Base-by-base conservation (phyloP, 35 echinoderm and acorn worm species). In the Apostichopus japonicus region DNA sequence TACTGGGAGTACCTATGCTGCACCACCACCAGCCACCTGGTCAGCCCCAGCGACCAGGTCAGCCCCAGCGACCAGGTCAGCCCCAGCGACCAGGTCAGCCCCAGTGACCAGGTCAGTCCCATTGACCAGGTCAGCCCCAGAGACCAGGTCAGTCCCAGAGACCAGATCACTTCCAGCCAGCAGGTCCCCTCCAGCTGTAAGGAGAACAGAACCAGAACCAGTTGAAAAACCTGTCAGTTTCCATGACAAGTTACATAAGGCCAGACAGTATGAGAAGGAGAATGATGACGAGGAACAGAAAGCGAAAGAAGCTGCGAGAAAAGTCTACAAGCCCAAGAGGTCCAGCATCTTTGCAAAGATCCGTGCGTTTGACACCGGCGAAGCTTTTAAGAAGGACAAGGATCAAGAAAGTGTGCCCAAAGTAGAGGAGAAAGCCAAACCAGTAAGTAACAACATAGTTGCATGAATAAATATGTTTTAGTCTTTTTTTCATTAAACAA, bases 341-440 rank as follows among this genome's bases (percentile, higher is more conserved):
- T 77, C 88, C 10, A 90, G 70, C 44, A 90, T 90, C 25, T 90
- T 90, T 56, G 88, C 17, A 11, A 90, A 90, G 70, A 90, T 90
- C 53, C 23, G 73, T 21, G 67, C 88, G 10, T 90, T 90, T 90
- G 73, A 90, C 73, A 75, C 52, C 5, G 88, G 88, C n/a, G 67
- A 90, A 27, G 88, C 88, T 17, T 90, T 90, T 24, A 54, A 54
- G 21, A 90, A 90, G 54, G 27, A 15, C 44, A 14, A 53, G 10
- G 88, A 53, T 4, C 27, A 77, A 8, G 88, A 53, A 76, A 52
- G 15, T 75, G 88, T 19, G 2, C 33, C 86, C 17, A 6, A 10
- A 44, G 57, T 67, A 10, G 27, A 88, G 23, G 58, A 16, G 25
- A 88, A 65, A 16, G 6, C 0, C 10, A 63, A 88, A 67, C n/a